Base-by-base conservation (phyloP, 2,113 vertebrate genomes). In the Phodopus roborovskii region DNA sequence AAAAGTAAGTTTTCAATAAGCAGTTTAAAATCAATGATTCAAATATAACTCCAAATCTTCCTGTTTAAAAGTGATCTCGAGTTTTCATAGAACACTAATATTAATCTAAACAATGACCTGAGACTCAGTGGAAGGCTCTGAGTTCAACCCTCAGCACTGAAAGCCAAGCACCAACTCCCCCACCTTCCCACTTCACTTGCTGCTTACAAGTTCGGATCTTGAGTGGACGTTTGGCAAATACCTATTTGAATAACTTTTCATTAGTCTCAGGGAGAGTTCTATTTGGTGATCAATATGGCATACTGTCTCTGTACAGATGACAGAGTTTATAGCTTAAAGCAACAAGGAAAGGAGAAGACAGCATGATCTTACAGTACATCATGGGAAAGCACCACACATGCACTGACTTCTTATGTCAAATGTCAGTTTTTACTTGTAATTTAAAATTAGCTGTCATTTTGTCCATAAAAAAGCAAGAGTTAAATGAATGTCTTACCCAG, bases 41-140 rank as follows among this genome's bases (percentile, higher is more conserved):
- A 94, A 95, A 77, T 87, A 79, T 12, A 74, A 30, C 89, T 96
- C 75, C 28, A 88, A 95, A 50, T 97, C 68, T 94, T 90, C 91
- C 28, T 66, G 91, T 73, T 82, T 92, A 96, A 93, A 91, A 79
- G 74, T 16, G n/a, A 88, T 10, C 50, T 0, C 1, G 56, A 84
- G 36, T 79, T 82, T 91, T 62, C 91, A 89, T 77, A 71, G 30
- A 45, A 74, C 22, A 62, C 77, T 90, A 68, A 90, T 68, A 95
- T 58, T 71, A 94, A 66, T 53, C 39, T 91, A 91, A 82, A 78
- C 2, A 42, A 85, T 45, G 26, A 66, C 48, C 26, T 62, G 8
- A 48, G 60, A 42, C 42, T 66, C 30, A 66, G 73, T n/a, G 7
- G 42, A 60, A 75, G 56, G 56, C 17, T 58, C 53, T 60, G 39